Base-by-base conservation (phyloP, 2,888 invertebrate species). In the Nipponacmea schrenckii region DNA sequence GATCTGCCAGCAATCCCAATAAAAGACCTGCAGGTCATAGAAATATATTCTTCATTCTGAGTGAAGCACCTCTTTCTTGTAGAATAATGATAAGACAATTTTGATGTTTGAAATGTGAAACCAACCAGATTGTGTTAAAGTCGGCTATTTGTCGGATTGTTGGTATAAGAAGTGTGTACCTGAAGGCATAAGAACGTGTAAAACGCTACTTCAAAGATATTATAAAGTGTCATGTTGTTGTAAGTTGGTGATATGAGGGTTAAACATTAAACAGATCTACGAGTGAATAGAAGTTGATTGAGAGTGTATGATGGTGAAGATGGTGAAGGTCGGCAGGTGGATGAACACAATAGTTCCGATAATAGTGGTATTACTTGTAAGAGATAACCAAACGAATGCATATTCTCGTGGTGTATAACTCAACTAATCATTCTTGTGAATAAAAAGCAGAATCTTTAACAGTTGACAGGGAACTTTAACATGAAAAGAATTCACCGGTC, bases 171-270 rank as follows among this genome's bases (percentile, higher is more conserved):
- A 56, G 56, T 24, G 56, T 56, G 20, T 24, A 24, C 20, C 56
- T 56, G 56, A 20, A 24, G 56, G 56, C 12, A 56, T 24, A 56
- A 24, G 56, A 24, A 56, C 56, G 56, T 56, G 56, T 56, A 56
- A 56, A 56, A 56, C 56, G 56, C 56, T 56, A 56, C 56, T 56
- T 56, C 56, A 56, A 56, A 56, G 56, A 20, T 24, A 14, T 56
- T 56, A 56, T 56, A 56, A 56, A 56, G 56, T 56, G 56, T 20
- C 56, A 56, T 56, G 20, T 56, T 56, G 24, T 56, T 56, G 56
- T 56, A 24, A 56, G 24, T 24, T 56, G 56, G 24, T 56, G 56
- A 56, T 56, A 56, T 20, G 20, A 14, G 24, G 24, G 56, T 56
- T 15, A 24, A 56, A 56, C 56, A 56, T 56, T 1, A 56, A 56